Evolutionary conservation across 2,113 vertebrate genomes (phyloP).

Genomic region (Dicerorhinus sumatrensis): DNA sequence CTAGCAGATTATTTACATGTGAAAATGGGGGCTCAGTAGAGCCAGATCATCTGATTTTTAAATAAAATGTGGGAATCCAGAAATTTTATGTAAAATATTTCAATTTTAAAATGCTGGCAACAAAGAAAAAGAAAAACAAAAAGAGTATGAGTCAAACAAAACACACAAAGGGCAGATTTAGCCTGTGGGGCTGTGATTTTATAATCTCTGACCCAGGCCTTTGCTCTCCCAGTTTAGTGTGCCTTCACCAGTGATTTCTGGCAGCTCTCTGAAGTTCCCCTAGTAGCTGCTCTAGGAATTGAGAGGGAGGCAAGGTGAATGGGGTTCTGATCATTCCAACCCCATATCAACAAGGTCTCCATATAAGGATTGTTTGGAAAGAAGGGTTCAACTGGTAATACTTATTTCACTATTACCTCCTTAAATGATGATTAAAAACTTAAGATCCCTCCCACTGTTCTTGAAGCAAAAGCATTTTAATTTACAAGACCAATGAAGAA

Average conservation of each 20-base stretch:
- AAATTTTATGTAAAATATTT: conserved; percentile 21
- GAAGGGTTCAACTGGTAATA: neutral
- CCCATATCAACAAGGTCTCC: neutral
- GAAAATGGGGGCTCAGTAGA: neutral
- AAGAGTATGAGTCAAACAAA: neutral
- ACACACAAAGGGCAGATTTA: neutral
- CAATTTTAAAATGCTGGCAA: conserved; percentile 2
- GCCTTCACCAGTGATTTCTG: neutral
- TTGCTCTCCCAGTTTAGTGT: neutral
- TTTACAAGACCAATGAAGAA: neutral
- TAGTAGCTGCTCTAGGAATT: neutral
- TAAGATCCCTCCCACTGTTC: neutral
- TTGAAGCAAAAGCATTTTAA: conserved; percentile 45
- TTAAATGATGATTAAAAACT: neutral
- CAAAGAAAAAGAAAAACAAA: neutral
- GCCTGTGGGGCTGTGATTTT: neutral
- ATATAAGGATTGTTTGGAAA: neutral
- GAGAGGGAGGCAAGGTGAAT: neutral
- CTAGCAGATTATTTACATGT: neutral
- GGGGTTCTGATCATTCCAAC: neutral
- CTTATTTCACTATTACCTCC: neutral
- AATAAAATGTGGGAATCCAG: neutral
- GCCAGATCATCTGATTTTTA: neutral
- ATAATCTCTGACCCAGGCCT: neutral
- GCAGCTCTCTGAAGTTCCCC: neutral